Evolutionary conservation across 2,888 invertebrate genomes (phyloP).

Genomic region (Plebejus melissa): DNA sequence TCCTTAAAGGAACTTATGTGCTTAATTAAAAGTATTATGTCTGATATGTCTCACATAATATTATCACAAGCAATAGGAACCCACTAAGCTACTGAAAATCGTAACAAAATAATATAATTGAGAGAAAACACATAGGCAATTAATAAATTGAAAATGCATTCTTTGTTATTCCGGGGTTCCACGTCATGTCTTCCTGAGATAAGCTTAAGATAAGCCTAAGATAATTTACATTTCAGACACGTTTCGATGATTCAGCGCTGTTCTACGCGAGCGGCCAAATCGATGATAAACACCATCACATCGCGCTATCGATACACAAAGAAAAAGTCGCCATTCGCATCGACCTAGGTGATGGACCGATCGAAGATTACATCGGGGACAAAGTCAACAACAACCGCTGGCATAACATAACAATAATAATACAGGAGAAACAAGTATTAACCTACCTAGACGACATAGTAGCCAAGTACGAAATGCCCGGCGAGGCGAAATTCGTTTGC

Average conservation of each 20-base stretch:
- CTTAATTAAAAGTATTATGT: not conserved
- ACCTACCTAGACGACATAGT: constrained; percentile 87
- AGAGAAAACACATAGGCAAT: no score
- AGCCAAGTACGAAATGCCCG: constrained; percentile 84
- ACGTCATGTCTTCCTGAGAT: not conserved
- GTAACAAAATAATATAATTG: no score
- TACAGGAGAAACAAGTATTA: constrained; percentile 85
- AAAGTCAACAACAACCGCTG: constrained; percentile 87
- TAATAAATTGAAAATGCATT: not conserved
- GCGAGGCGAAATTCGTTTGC: constrained; percentile 83
- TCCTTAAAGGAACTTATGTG: not conserved
- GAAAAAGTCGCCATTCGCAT: constrained; percentile 91
- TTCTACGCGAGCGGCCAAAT: constrained; percentile 96
- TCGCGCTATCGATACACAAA: constrained; percentile 91
- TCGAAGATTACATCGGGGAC: constrained; percentile 83
- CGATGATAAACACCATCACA: constrained; percentile 91
- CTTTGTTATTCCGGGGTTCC: not conserved
- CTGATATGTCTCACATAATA: no score
- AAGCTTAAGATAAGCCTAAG: not conserved
- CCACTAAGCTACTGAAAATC: no score
- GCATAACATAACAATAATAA: constrained; percentile 93
- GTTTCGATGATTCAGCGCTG: constrained; percentile 93
- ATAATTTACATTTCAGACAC: constrained; percentile 80
- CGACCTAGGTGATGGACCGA: constrained; percentile 90
- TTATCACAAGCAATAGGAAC: no score